These are phyloP conservation scores for Furcula furcula DNA, from an alignment of 2,888 invertebrate genomes.

Conservation along the genomic window DNA sequence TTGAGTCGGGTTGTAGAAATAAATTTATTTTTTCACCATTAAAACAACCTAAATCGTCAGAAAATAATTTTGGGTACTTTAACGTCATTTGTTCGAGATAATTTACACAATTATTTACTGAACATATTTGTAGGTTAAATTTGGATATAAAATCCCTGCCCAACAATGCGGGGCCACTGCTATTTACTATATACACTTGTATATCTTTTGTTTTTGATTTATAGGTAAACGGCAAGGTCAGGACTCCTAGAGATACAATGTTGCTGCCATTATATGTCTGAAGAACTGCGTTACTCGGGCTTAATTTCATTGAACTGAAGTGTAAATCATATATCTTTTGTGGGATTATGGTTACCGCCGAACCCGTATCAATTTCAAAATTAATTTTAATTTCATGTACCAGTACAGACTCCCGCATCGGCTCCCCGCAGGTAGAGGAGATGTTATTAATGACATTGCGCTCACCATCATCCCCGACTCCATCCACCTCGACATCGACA, in stretches of 20 bases:
- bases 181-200: neutral
- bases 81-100: neutral
- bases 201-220: neutral
- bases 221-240: neutral
- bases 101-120: too few species aligned
- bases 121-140: neutral
- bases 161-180: slow-evolving; percentile 1
- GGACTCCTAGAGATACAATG: neutral
- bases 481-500: neutral
- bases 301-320: neutral
- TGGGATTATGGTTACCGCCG: slow-evolving; percentile 1
- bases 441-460: neutral
- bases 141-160: slow-evolving; percentile 4
- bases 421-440: neutral
- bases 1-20: slow-evolving; percentile 9
- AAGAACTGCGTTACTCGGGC: neutral
- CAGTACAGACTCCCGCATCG: neutral
- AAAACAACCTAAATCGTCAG: neutral
- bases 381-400: neutral
- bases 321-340: neutral
- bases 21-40: slow-evolving; percentile 11
- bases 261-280: slow-evolving; percentile 1
- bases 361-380: slow-evolving; percentile 3
- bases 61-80: neutral
- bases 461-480: slow-evolving; percentile 1